phyloP scores from a whole-genome alignment of 2,888 invertebrate species.

The Trissolcus japonicus region DNA sequence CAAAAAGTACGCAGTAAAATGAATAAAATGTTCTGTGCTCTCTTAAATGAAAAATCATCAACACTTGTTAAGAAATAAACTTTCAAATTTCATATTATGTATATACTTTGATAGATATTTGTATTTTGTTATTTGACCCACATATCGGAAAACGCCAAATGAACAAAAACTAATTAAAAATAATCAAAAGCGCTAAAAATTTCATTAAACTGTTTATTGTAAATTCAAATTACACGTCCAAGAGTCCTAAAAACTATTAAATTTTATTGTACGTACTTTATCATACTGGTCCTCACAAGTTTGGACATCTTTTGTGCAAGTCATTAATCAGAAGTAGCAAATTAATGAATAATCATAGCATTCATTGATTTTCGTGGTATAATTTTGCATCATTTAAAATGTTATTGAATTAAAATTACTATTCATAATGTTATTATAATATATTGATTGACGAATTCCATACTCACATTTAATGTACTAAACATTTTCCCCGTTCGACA shows the following conservation, averaged over 20 bases:
- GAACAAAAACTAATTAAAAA: too few species aligned
- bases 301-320: too few species aligned
- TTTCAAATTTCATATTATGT: too few species aligned
- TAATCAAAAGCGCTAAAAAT: too few species aligned
- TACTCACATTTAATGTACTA: not conserved
- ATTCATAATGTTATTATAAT: not conserved
- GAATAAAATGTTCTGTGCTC: conserved; percentile 34
- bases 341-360: conserved; percentile 6
- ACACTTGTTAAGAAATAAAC: conserved; percentile 34
- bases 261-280: too few species aligned
- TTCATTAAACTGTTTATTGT: too few species aligned
- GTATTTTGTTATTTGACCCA: conserved; percentile 25
- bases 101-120: conserved; percentile 25
- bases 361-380: conserved; percentile 2
- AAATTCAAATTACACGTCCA: too few species aligned
- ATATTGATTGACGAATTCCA: not conserved
- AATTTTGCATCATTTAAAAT: conserved; percentile 8
- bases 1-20: not conserved
- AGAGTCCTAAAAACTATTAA: too few species aligned
- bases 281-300: too few species aligned
- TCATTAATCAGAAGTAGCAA: conserved; percentile 7
- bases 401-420: not conserved
- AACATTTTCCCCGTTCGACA: too few species aligned
- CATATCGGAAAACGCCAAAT: conserved; percentile 5
- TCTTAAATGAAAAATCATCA: conserved; percentile 31